Conservation (phyloP, 2,888 invertebrate genomes). For the Mamestra brassicae region DNA sequence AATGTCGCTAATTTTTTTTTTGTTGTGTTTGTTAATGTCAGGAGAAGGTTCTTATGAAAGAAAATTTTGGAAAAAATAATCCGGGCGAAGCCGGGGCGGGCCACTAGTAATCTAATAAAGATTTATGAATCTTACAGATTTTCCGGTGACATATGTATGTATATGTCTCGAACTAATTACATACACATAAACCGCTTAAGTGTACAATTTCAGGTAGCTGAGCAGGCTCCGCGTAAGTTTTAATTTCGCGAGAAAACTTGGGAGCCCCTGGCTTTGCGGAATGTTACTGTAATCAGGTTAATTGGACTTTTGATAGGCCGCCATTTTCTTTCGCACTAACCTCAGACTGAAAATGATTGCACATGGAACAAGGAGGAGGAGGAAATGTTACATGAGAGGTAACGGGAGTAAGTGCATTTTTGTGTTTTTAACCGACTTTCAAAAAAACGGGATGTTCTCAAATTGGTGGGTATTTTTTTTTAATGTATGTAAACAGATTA, state of each 20-base stretch:
- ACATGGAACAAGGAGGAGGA: constrained; percentile 27
- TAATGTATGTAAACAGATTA: no score
- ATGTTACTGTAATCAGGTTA: constrained; percentile 72
- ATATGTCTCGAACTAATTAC: constrained; percentile 37
- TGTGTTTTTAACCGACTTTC: background rate
- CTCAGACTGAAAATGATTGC: constrained; percentile 47
- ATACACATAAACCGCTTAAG: constrained; percentile 45
- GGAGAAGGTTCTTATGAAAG: no score
- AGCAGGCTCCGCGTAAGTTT: constrained; percentile 66
- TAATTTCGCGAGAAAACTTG: constrained; percentile 73
- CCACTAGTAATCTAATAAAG: no score
- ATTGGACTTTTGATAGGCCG: constrained; percentile 71
- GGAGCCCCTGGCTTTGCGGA: constrained; percentile 59
- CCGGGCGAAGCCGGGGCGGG: no score
- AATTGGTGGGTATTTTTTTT: no score
- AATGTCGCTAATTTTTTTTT: no score
- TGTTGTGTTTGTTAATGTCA: no score
- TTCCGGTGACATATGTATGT: constrained; percentile 6
- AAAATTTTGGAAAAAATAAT: no score
- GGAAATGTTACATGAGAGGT: background rate
- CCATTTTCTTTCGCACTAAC: constrained; percentile 62
- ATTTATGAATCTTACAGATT: no score
- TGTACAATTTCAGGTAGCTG: constrained; percentile 61
- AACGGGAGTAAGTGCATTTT: background rate
- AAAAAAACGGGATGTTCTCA: no score